Evolutionary conservation across 2,888 invertebrate genomes (phyloP), one percentile per base, ranked within the genome.

Genomic region (Sturmia bella): DNA sequence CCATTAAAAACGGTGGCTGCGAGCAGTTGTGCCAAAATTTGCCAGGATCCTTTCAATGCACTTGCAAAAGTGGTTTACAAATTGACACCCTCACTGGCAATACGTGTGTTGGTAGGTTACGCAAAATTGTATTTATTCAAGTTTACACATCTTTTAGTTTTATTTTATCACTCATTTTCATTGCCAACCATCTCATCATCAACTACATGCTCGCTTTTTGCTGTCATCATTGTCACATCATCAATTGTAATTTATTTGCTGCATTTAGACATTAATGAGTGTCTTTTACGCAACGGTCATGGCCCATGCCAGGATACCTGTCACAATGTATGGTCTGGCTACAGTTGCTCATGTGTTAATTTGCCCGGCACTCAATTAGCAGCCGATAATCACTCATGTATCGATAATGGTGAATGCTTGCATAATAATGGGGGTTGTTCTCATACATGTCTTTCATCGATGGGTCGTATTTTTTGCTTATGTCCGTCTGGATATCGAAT

Each of bases 231-330:
- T 15, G 9, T 68, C 17, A 9, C 39, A 21, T 21, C 52, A 63
- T 61, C 27, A 27, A 27, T 63, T 72, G 39, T 64, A 73, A 61
- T 69, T 77, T 37, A 52, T 48, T 57, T 59, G 45, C 17, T 37
- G 48, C 50, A 64, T 45, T 68, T 87, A 92, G 93, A 93, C 88
- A 90, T 93, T 84, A 93, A 94, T 88, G 94, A 94, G 88, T 94
- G 94, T 86, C 89, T 93, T 32, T 89, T 92, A 84, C 92, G 93
- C 85, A 93, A 93, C 87, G 94, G 93, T 24, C 91, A 91, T 84
- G 94, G 94, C 7, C 93, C 94, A 13, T 94, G 94, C 87, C 93
- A 94, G 87, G 93, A 93, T 85, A 91, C 91, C 50, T 94, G 94
- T 87, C 88, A 88, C 81, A 94, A 94, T 88, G 91, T 91, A 45